phyloP scores from a whole-genome alignment of 2,888 invertebrate genomes.

The Drosophila borealis region DNA sequence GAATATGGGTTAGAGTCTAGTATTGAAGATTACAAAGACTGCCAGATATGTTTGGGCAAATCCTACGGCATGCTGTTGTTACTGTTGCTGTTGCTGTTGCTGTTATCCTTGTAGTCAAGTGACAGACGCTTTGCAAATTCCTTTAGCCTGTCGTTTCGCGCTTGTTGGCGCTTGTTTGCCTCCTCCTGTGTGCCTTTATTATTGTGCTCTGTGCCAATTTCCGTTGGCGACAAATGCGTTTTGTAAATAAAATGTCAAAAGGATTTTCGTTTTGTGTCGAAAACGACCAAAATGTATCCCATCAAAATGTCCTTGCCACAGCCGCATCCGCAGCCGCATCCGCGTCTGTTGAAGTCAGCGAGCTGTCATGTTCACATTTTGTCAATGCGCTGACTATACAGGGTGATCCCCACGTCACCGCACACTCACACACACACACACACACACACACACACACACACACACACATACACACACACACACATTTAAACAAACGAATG shows the following conservation, averaged over 20 bases:
- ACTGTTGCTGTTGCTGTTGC: slow-evolving; percentile 1
- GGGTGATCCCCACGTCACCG: slow-evolving; percentile 1
- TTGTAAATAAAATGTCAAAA: slow-evolving; percentile 76
- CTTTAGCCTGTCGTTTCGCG: slow-evolving; percentile 31
- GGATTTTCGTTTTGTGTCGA: slow-evolving; percentile 59
- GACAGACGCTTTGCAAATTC: slow-evolving; percentile 32
- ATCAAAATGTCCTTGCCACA: slow-evolving; percentile 41
- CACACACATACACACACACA: not conserved
- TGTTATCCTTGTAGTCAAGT: slow-evolving; percentile 15
- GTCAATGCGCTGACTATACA: slow-evolving; percentile 43
- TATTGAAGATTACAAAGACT: slow-evolving; percentile 4
- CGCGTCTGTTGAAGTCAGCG: slow-evolving; percentile 27
- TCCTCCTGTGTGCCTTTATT: slow-evolving; percentile 63
- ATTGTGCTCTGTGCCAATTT: slow-evolving; percentile 73
- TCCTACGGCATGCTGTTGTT: not conserved
- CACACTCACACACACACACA: not conserved
- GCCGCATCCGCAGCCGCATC: slow-evolving; percentile 19
- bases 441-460: not conserved
- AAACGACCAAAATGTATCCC: slow-evolving; percentile 50
- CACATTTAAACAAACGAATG: slow-evolving; percentile 5
- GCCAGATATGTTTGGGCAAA: not conserved
- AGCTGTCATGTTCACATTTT: slow-evolving; percentile 57
- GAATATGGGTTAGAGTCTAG: slow-evolving; percentile 6
- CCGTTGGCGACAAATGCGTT: slow-evolving; percentile 73
- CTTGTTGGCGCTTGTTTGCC: slow-evolving; percentile 42